Evolutionary conservation across 1,140 invertebrate genomes (phyloP).

Genomic region (Heliconius congener): DNA sequence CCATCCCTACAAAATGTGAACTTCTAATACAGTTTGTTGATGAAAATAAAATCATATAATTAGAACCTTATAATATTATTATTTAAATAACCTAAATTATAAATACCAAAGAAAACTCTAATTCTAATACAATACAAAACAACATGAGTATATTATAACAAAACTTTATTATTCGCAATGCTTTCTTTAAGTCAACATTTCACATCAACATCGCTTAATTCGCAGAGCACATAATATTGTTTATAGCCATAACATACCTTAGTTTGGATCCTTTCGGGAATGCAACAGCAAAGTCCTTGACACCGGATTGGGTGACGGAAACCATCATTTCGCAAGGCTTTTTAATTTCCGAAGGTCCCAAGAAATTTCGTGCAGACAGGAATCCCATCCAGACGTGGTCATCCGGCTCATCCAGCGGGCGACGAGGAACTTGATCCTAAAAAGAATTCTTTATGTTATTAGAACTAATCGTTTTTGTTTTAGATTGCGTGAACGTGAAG

Average conservation of each 20-base stretch:
- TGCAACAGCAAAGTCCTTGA: conserved; percentile 67
- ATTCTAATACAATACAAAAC: background rate
- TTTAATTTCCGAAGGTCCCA: conserved; percentile 23
- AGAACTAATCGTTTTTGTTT: too few species aligned
- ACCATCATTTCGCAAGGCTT: conserved; percentile 49
- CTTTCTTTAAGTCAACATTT: conserved; percentile 13
- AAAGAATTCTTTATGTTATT: background rate
- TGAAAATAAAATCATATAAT: background rate
- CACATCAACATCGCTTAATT: conserved; percentile 31
- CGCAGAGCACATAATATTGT: conserved; percentile 17
- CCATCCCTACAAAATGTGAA: conserved; percentile 85
- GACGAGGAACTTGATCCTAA: conserved; percentile 18
- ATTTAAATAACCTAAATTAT: background rate
- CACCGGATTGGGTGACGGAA: conserved; percentile 46
- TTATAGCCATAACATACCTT: conserved; percentile 45
- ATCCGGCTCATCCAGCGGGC: conserved; percentile 16
- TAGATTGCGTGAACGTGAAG: too few species aligned
- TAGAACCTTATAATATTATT: background rate
- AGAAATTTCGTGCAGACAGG: conserved; percentile 14
- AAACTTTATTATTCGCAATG: conserved; percentile 17
- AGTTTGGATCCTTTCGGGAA: conserved; percentile 68
- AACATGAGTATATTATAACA: background rate
- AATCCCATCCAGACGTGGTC: conserved; percentile 31
- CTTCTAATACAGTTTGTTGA: conserved; percentile 1
- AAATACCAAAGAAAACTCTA: background rate